Evolutionary conservation across 1,140 invertebrate species (phyloP), one percentile per base, ranked within the genome.

Genomic region (Trypoxylus dichotomus): DNA sequence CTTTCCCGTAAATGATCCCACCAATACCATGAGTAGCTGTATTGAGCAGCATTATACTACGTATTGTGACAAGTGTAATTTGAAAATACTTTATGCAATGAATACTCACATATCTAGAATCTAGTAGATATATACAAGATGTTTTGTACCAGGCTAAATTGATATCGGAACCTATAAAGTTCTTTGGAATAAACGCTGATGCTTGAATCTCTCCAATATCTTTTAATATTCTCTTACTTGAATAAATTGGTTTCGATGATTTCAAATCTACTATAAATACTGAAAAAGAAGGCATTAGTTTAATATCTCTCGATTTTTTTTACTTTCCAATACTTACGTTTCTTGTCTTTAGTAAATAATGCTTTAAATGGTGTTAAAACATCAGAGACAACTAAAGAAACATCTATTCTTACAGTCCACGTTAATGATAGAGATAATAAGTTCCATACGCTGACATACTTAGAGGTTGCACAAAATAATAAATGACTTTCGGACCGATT

Each of bases 391-490:
- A 93, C 83, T 54, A 87, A 85, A 13, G 85, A 81, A 1, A 90
- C 83, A 54, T 86, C 85, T 41, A 93, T 81, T 2, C 88, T 85
- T 42, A 93, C 88, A 79, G 88, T 89, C 88, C 91, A 91, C 6
- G 87, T 85, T 54, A 94, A 79, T 5, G 88, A 88, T 1, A 93
- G 87, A 1, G 91, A 91, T 73, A 94, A 85, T 27, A 94, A 84
- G 87, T 94, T 92, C 94, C 94, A 95, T 7, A 93, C 91, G 32
- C 88, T 87, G 1, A 95, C 81, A 76, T 90, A 87, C 41, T 88
- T 82, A 0, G 87, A 81, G 74, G 90, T 91, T 15, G 89, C 89
- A 25, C 88, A 86, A 3, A 93, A 88, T 15, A 94, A 85, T 24
- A 94, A 84, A 85, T 94, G 92, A 76, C 90, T 90, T 79, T 89